Conservation (phyloP, 2,888 invertebrate genomes). For the Barypeithes pellucidus region DNA sequence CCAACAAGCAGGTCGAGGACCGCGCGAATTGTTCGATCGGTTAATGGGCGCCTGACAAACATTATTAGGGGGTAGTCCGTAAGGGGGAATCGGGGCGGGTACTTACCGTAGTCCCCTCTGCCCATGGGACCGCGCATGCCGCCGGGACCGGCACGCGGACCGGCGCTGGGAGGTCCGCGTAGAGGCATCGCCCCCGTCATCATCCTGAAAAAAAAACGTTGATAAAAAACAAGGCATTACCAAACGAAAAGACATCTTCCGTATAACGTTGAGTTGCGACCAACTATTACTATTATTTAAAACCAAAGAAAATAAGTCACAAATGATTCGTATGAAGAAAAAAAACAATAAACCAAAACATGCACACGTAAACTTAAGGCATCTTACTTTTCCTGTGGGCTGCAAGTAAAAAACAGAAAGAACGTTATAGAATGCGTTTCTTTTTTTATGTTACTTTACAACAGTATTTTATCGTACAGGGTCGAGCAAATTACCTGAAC, state of each 20-base stretch:
- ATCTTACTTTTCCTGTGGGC: conserved; percentile 29
- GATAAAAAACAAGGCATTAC: background rate
- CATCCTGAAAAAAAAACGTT: conserved; percentile 70
- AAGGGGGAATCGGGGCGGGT: conserved; percentile 31
- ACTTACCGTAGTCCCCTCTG: conserved; percentile 93
- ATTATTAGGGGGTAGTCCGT: conserved; percentile 30
- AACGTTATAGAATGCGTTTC: conserved; percentile 1
- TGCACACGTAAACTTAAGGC: conserved; percentile 11
- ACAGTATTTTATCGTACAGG: background rate
- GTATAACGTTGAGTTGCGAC: too few species aligned
- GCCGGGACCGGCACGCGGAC: conserved; percentile 67
- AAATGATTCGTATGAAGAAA: background rate
- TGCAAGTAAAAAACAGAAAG: conserved; percentile 25
- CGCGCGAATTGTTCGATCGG: conserved; percentile 52
- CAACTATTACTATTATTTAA: too few species aligned
- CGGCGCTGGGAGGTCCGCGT: conserved; percentile 72
- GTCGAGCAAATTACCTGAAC: background rate
- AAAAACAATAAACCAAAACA: conserved; percentile 11
- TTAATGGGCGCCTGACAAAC: conserved; percentile 42
- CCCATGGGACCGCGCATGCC: conserved; percentile 81
- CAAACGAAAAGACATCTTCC: background rate
- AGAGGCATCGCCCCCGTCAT: conserved; percentile 78
- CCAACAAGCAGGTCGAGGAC: conserved; percentile 66
- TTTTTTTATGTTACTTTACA: background rate
- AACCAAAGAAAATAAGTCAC: background rate